Base-by-base conservation (phyloP, 2,888 invertebrate species). In the Hirtodrosophila trivittata region DNA sequence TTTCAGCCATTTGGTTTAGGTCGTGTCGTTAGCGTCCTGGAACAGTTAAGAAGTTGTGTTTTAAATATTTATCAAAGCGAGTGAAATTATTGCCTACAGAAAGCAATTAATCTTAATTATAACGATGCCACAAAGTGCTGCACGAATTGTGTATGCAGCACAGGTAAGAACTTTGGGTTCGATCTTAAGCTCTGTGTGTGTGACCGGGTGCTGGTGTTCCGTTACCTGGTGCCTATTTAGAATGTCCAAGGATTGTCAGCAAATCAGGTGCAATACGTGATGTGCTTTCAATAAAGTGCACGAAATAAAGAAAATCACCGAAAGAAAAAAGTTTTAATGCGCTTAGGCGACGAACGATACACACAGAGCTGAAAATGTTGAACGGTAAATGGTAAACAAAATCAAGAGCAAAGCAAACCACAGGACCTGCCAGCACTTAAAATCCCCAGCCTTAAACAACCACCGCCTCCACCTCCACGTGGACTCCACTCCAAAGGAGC, bases 261-360 rank as follows among this genome's bases (percentile, higher is more conserved):
- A 87, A 87, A 87, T 81, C 86, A 87, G 88, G 85, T 88, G 80
- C 78, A 87, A 75, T 75, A 89, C 88, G 88, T 89, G 88, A 84
- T 81, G 75, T 86, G 82, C 82, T 84, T 83, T 70, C 75, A 75
- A 77, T 77, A 80, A 82, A 82, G 70, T 80, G 82, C 73, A 78
- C 82, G 55, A 67, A 64, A 70, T 63, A 69, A 63, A 64, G 46
- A 50, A 59, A 63, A 75, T 51, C 54, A 42, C 46, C 60, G 10
- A 30, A 39, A 41, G 43, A 35, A 38, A 57, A 81, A 82, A 84
- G 62, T 83, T 83, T 84, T 83, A 84, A 83, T 82, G 65, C 80
- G 80, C 78, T 82, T 74, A 80, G 75, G 72, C 63, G 72, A 72
- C 59, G 60, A 57, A 47, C 74, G 76, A 78, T 78, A 82, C 70